Percentiles rank a stretch among this genome's conserved stretches.
phyloP scores from a whole-genome alignment of 2,113 vertebrate genomes.

The Herpetotheres cachinnans region DNA sequence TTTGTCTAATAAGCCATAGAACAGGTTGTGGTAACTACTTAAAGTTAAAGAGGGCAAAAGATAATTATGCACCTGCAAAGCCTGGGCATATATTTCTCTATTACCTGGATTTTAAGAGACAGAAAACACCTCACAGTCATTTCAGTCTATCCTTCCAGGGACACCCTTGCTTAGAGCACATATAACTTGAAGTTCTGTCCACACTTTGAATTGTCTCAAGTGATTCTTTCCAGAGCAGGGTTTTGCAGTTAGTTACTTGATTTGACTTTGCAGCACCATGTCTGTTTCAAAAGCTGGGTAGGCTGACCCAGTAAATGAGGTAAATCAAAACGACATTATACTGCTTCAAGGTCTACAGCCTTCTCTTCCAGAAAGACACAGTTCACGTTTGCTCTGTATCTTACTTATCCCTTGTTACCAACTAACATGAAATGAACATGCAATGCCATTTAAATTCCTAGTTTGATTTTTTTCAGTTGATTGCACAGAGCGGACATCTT shows the following conservation, averaged over 20 bases:
- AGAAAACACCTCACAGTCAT: background rate
- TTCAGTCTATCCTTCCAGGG: background rate
- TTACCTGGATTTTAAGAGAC: background rate
- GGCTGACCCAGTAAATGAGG: background rate
- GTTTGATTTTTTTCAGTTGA: background rate
- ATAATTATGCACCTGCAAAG: background rate
- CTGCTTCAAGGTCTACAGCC: background rate
- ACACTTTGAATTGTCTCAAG: background rate
- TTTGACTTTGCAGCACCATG: background rate
- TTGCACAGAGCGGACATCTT: background rate
- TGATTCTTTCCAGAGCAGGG: background rate
- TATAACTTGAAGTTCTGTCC: background rate
- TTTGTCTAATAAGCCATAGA: background rate
- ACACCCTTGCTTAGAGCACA: background rate
- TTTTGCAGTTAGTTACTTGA: background rate
- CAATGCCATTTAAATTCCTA: background rate
- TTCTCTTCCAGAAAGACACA: background rate
- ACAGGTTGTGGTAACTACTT: background rate
- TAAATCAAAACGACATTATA: background rate
- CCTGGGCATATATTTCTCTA: background rate
- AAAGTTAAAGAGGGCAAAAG: background rate
- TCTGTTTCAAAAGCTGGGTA: background rate
- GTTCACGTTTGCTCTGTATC: background rate
- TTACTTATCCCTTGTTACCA: background rate
- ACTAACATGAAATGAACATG: background rate